Evolutionary conservation across 1,140 invertebrate genomes (phyloP).

Genomic region (Aphis craccivora): DNA sequence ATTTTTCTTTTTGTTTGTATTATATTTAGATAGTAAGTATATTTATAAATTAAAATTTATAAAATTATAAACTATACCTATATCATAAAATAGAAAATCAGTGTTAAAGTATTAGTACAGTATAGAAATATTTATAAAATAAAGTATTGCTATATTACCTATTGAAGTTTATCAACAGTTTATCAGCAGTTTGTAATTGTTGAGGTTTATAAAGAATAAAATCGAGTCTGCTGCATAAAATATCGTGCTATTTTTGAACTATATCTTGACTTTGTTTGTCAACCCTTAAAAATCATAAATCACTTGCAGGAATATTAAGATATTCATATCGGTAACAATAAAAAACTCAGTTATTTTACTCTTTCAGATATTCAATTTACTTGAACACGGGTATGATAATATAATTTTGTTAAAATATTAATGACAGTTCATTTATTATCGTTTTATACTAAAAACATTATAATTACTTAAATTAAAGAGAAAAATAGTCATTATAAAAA

Average conservation of each 20-base stretch:
- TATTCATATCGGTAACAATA: too few relatives aligned
- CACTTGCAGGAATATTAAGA: neutral
- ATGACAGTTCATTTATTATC: too few relatives aligned
- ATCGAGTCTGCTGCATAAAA: neutral
- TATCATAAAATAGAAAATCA: too few relatives aligned
- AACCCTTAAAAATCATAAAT: neutral
- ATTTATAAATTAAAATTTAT: neutral
- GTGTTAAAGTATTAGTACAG: too few relatives aligned
- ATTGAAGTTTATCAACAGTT: too few relatives aligned
- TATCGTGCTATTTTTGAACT: neutral
- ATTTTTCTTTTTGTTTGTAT: neutral
- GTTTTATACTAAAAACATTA: too few relatives aligned
- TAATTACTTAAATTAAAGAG: neutral
- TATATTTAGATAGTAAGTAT: neutral
- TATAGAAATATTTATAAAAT: neutral
- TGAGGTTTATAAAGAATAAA: neutral
- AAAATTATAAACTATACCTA: neutral
- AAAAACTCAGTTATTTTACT: too few relatives aligned
- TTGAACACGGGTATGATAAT: too few relatives aligned
- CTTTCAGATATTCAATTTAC: too few relatives aligned
- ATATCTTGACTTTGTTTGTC: neutral
- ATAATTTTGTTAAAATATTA: too few relatives aligned
- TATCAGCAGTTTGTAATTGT: neutral
- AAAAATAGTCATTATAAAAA: neutral
- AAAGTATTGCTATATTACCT: neutral